A percentile compares a stretch with the other conserved stretches of the same genome.
phyloP scores from a whole-genome alignment of 2,113 vertebrate species.

The Eulacestoma nigropectus region DNA sequence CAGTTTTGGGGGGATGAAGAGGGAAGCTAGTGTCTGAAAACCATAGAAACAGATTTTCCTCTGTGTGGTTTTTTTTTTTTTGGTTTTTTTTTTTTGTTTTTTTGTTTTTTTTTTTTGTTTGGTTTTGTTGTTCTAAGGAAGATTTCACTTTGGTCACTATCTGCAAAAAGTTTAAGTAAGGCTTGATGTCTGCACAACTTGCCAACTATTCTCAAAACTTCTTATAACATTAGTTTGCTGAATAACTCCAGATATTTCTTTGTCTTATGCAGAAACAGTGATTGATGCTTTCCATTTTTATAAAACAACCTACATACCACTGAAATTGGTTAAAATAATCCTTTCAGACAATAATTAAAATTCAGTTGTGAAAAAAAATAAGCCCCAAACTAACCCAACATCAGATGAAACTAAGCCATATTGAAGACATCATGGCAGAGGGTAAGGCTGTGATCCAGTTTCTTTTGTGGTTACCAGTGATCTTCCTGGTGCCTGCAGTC shows the following conservation, averaged over 20 bases:
- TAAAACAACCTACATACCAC: not conserved
- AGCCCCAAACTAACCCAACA: not conserved
- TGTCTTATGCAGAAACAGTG: not conserved
- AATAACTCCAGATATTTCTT: not conserved
- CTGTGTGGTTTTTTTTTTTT: not conserved
- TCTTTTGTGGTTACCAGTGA: not conserved
- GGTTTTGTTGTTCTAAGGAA: not conserved
- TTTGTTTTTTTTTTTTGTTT: not conserved
- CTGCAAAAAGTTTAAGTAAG: not conserved
- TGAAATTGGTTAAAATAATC: not conserved
- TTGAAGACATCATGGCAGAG: not conserved
- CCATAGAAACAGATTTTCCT: conserved; percentile 20
- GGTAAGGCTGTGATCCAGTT: not conserved
- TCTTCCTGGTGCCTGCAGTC: not conserved
- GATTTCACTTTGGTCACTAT: not conserved
- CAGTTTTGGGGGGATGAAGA: not conserved
- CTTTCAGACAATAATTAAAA: not conserved
- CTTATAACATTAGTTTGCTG: not conserved
- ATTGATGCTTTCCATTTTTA: not conserved
- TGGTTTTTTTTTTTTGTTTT: not conserved
- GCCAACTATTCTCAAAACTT: not conserved
- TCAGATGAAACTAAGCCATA: not conserved
- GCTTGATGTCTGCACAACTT: not conserved
- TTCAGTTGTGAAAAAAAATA: not conserved
- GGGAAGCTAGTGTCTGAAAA: conserved; percentile 21